Percentiles rank a stretch among this genome's conserved stretches.
Evolutionary conservation across 2,888 invertebrate genomes (phyloP).

Genomic region (Lithophane leautieri): DNA sequence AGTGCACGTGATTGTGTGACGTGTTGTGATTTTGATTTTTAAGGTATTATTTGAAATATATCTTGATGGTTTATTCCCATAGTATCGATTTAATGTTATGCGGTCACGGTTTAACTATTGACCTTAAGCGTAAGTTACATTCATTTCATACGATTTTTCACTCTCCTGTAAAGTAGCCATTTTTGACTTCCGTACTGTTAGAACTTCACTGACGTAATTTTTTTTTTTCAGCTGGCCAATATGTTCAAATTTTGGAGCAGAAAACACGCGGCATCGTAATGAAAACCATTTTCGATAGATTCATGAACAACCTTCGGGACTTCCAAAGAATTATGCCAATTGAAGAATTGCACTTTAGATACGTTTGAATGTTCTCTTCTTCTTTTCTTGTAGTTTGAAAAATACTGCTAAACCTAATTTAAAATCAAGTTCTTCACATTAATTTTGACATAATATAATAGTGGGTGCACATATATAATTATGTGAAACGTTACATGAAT

Average conservation of each 20-base stretch:
- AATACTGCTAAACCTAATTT: not conserved
- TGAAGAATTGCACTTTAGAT: constrained; percentile 38
- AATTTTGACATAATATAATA: not conserved
- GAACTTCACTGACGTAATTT: too few relatives aligned
- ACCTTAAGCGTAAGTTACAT: too few relatives aligned
- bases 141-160: too few relatives aligned
- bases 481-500: too few relatives aligned
- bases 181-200: too few relatives aligned
- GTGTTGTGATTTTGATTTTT: too few relatives aligned
- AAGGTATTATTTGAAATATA: too few relatives aligned
- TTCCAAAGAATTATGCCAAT: constrained; percentile 34
- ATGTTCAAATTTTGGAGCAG: constrained; percentile 12
- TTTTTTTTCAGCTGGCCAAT: constrained; percentile 22
- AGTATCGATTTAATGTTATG: too few relatives aligned
- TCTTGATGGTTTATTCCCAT: too few relatives aligned
- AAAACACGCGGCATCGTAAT: constrained; percentile 29
- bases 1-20: too few relatives aligned
- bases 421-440: not conserved
- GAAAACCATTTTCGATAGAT: constrained; percentile 25
- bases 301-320: constrained; percentile 21
- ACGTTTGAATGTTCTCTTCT: constrained; percentile 8
- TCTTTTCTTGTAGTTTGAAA: constrained; percentile 10
- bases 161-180: too few relatives aligned
- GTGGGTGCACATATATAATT: not conserved
- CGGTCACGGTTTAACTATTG: too few relatives aligned